These are phyloP conservation scores for Limenitis camilla DNA, from an alignment of 2,888 invertebrate genomes.

Conservation along the genomic window DNA sequence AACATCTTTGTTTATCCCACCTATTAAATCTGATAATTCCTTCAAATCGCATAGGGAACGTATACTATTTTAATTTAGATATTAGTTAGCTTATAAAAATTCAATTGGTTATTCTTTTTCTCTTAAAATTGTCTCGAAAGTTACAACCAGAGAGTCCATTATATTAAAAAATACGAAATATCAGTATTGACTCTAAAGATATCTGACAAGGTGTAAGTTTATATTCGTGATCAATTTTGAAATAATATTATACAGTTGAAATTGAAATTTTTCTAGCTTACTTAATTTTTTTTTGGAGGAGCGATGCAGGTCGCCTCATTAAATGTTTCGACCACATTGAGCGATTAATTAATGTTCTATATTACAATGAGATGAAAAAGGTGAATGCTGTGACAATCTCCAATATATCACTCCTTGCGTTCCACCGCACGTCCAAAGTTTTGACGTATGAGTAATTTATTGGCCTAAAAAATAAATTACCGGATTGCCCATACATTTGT, in stretches of 20 bases:
- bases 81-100: too few species aligned
- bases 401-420: constrained; percentile 65
- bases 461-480: constrained; percentile 71
- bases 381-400: constrained; percentile 61
- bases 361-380: constrained; percentile 59
- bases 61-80: too few species aligned
- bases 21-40: too few species aligned
- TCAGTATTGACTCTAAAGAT: too few species aligned
- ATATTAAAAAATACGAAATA: too few species aligned
- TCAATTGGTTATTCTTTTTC: constrained; percentile 34
- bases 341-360: constrained; percentile 57
- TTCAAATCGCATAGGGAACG: too few species aligned
- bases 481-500: constrained; percentile 70
- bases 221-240: too few species aligned
- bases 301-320: constrained; percentile 19
- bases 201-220: neutral
- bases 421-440: constrained; percentile 56
- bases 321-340: constrained; percentile 45
- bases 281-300: too few species aligned
- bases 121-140: constrained; percentile 42
- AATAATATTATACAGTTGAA: too few species aligned
- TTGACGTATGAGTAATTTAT: constrained; percentile 74
- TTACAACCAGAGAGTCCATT: constrained; percentile 35
- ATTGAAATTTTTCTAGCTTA: too few species aligned
- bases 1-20: too few species aligned